A percentile compares a stretch with the other conserved stretches of the same genome.
Conservation (phyloP, 2,797 vertebrate genomes). For the Betta splendens region DNA sequence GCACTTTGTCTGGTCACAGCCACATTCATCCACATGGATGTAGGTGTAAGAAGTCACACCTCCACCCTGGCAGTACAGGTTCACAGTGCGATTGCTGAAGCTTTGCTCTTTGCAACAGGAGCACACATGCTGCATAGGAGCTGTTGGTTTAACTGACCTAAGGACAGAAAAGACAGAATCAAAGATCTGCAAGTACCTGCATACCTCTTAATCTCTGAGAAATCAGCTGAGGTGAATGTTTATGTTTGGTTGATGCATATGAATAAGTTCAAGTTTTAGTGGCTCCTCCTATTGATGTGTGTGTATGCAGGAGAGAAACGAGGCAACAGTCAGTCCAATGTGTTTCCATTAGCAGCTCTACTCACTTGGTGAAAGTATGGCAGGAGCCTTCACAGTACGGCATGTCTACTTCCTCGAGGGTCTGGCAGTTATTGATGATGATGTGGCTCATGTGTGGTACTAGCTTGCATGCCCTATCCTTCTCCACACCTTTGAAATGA, state of each 20-base stretch:
- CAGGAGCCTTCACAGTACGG: constrained; percentile 90
- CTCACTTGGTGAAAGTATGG: constrained; percentile 86
- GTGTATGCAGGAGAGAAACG: too few relatives aligned
- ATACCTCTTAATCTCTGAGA: too few relatives aligned
- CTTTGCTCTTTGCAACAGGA: constrained; percentile 86
- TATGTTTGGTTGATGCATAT: too few relatives aligned
- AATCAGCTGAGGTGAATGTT: too few relatives aligned
- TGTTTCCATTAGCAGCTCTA: too few relatives aligned
- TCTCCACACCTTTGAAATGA: constrained; percentile 69
- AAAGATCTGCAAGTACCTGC: background rate
- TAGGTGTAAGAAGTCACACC: constrained; percentile 63
- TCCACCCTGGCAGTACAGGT: constrained; percentile 82
- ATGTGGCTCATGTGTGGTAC: constrained; percentile 54
- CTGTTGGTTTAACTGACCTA: constrained; percentile 81
- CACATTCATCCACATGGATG: constrained; percentile 76
- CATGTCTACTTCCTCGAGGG: constrained; percentile 72
- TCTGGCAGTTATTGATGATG: constrained; percentile 72
- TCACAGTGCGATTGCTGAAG: constrained; percentile 67
- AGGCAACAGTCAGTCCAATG: too few relatives aligned
- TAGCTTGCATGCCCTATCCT: constrained; percentile 77
- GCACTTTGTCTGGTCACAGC: constrained; percentile 70
- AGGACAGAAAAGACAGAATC: constrained; percentile 8
- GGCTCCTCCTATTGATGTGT: too few relatives aligned
- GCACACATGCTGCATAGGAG: constrained; percentile 82
- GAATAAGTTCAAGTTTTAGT: too few relatives aligned